Evolutionary conservation across 2,888 invertebrate genomes (phyloP), one percentile per base, ranked within the genome.

Genomic region (Apodemia zela): DNA sequence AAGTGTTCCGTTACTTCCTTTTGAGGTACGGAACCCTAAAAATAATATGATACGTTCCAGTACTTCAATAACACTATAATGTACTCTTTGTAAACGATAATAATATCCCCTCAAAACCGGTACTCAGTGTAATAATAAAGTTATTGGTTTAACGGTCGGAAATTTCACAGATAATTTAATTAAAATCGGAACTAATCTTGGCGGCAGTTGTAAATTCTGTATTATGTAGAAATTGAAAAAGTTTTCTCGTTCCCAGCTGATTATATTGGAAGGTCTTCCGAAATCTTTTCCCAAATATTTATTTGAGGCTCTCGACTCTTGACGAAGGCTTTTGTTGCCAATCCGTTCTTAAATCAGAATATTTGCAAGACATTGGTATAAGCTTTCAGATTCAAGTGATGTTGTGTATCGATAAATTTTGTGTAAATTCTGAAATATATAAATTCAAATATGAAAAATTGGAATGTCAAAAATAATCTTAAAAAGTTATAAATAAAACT

Each of bases 181-280:
- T 84, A 79, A 82, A 80, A 77, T 77, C 71, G 72, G 68, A 72
- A 79, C 79, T 82, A 83, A 85, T 86, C 83, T 77, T 70, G 68
- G 67, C 66, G 72, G 70, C 73, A 69, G 66, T 73, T 73, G 75
- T 75, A 78, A 80, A 69, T 76, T 79, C 76, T 65, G 80, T 80
- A 85, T 87, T 88, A 83, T 84, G 79, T 80, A 75, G 72, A 83
- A 84, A 89, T 90, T 87, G 88, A 84, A 87, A 89, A 89, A 90
- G 75, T 89, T 90, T 87, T 84, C 86, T 85, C 84, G 85, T 88
- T 87, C 82, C 82, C 80, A 78, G 77, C 76, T 80, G 82, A 84
- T 85, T 81, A 80, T 84, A 83, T 86, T 78, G 80, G 77, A 75
- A 75, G 76, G 62, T 63, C 74, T 76, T 75, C 73, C 75, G 78